These are phyloP conservation scores for Equus przewalskii DNA, from an alignment of 2,113 vertebrate species.

Conservation along the genomic window DNA sequence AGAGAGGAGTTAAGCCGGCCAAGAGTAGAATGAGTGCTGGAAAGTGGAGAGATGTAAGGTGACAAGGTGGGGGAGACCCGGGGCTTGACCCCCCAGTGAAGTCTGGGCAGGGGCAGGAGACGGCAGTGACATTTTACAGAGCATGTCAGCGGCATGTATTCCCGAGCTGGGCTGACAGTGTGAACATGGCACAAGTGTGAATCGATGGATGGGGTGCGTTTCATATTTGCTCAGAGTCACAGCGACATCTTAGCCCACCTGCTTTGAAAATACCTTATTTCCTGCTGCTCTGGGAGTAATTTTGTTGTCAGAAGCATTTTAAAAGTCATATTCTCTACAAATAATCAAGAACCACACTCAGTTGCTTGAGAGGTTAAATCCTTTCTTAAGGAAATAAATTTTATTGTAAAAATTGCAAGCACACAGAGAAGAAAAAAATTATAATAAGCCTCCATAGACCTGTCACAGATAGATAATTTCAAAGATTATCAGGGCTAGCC, in stretches of 20 bases:
- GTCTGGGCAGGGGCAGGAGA: background rate
- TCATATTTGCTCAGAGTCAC: background rate
- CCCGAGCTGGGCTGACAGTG: background rate
- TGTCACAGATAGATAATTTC: background rate
- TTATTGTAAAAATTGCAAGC: background rate
- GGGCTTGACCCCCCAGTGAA: background rate
- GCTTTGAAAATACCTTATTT: background rate
- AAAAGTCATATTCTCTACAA: background rate
- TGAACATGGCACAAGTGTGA: fast-evolving
- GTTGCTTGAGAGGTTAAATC: background rate
- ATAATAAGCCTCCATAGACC: background rate
- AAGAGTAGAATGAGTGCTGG: background rate
- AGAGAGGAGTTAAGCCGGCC: background rate
- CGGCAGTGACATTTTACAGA: fast-evolving
- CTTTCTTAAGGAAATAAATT: background rate
- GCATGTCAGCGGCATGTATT: no score
- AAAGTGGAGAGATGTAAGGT: fast-evolving
- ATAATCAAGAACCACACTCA: background rate
- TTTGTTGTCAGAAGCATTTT: background rate
- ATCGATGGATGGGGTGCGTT: fast-evolving
- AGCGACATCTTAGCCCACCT: background rate
- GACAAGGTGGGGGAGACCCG: no score
- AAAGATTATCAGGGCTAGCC: no score
- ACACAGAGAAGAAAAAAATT: background rate
- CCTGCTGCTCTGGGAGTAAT: background rate